Conservation (phyloP, 2,888 invertebrate genomes). For the Nezara viridula region DNA sequence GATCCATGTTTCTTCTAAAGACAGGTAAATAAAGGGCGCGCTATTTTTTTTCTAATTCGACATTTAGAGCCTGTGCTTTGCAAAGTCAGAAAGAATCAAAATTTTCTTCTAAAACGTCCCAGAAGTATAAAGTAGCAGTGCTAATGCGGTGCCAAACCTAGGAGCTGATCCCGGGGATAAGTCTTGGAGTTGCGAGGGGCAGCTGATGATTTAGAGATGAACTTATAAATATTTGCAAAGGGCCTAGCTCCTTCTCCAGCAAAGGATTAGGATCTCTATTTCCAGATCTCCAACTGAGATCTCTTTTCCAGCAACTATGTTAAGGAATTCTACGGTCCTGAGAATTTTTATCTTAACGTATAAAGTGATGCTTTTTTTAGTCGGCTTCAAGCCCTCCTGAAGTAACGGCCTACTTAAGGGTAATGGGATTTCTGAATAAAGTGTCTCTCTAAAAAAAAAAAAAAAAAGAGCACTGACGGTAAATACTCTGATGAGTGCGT, state of each 20-base stretch:
- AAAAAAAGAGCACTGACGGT: not conserved
- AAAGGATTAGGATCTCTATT: slow-evolving; percentile 38
- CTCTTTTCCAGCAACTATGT: not conserved
- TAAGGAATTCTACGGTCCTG: not conserved
- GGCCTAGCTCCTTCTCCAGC: not conserved
- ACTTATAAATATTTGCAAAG: slow-evolving; percentile 48
- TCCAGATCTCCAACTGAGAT: slow-evolving; percentile 12
- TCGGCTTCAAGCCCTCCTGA: not conserved
- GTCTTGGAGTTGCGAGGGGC: not conserved
- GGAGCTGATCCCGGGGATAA: slow-evolving; percentile 14
- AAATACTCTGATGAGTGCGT: not conserved
- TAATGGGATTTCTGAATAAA: slow-evolving; percentile 7
- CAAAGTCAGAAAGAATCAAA: not conserved
- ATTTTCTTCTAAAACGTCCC: not conserved
- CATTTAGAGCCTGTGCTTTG: not conserved
- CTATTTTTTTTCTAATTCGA: not conserved
- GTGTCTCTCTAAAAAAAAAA: not conserved
- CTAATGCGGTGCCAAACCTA: not conserved
- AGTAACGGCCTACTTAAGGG: slow-evolving; percentile 3
- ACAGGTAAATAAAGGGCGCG: no score
- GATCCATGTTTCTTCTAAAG: no score
- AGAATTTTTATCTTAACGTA: slow-evolving; percentile 33
- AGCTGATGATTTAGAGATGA: slow-evolving; percentile 45
- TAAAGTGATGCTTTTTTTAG: not conserved
- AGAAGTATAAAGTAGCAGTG: not conserved